Evolutionary conservation across 2,888 invertebrate species (phyloP), one percentile per base, ranked within the genome.

Genomic region (Gymnosoma rotundatum): DNA sequence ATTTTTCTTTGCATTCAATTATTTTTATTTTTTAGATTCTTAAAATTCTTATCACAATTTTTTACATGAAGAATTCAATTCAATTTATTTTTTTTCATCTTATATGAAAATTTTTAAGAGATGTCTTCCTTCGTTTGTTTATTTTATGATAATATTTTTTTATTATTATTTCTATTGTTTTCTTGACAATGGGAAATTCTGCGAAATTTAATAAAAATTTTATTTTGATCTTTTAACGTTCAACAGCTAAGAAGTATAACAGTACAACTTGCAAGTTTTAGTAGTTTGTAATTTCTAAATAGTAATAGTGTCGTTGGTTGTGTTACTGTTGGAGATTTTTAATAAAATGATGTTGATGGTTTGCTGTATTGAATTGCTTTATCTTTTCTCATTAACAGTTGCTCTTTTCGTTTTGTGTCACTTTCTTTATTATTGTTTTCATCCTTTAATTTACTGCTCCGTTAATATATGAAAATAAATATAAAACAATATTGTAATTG

Each of bases 1-100:
- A 12, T 42, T 42, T 1, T 12, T 42, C 10, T 42, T 42, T 42
- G 42, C 42, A 42, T 42, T 12, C 2, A 42, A 42, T 42, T 42
- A 12, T 12, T 12, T 20, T 69, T 12, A n/a, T 10, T 9, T 2
- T 25, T 21, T 2, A 12, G 4, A 45, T 45, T 58, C 48, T 63
- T 74, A 81, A 78, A 64, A 64, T 5, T 72, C n/a, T 76, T 76
- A 82, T 81, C 81, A 81, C 75, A 75, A 76, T 42, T 45, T 58
- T 78, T n/a, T n/a, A n/a, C n/a, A n/a, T n/a, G n/a, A n/a, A n/a
- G n/a, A n/a, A n/a, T n/a, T n/a, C 20, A 32, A 32, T 42, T 42
- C 14, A 48, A n/a, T 48, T 14, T 48, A 3, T 48, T 48, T n/a
- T 25, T 16, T 14, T 48, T 48, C 5, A 3, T 3, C 16, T 2